Evolutionary conservation across 1,140 invertebrate species (phyloP).

Genomic region (Panagrolaimus sp.): DNA sequence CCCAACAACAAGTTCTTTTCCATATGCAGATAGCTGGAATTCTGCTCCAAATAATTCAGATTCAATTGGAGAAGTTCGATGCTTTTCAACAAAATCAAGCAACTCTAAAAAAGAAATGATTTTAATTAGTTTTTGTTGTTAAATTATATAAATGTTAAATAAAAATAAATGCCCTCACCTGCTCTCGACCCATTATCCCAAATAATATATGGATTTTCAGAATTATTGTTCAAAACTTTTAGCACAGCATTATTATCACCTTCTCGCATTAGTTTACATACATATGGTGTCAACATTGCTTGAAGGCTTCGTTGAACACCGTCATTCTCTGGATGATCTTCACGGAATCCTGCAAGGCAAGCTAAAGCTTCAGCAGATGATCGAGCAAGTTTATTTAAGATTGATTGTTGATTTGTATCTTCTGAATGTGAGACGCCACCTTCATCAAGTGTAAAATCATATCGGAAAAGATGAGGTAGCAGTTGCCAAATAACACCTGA

Average conservation of each 20-base stretch:
- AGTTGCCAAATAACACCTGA: constrained; percentile 87
- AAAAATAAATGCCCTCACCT: no score
- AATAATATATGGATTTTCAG: constrained; percentile 86
- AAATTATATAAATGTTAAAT: no score
- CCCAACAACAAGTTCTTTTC: constrained; percentile 80
- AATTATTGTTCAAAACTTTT: constrained; percentile 89
- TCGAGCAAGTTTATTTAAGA: constrained; percentile 83
- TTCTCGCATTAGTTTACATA: constrained; percentile 71
- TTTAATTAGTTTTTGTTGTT: no score
- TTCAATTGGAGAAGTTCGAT: constrained; percentile 64
- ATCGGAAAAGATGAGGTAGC: constrained; percentile 81
- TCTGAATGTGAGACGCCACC: constrained; percentile 64
- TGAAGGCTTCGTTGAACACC: constrained; percentile 69
- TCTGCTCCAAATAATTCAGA: constrained; percentile 67
- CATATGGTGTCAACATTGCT: constrained; percentile 80
- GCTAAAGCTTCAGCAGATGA: constrained; percentile 76
- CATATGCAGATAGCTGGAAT: constrained; percentile 74
- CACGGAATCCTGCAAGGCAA: constrained; percentile 71
- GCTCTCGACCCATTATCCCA: constrained; percentile 94
- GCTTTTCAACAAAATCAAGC: constrained; percentile 74
- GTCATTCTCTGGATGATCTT: constrained; percentile 65
- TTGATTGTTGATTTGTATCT: constrained; percentile 67
- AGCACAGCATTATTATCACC: constrained; percentile 69
- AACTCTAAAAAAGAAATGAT: no score
- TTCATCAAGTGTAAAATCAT: constrained; percentile 95